Percentiles rank a stretch among this genome's conserved stretches.
phyloP scores from a whole-genome alignment of 2,888 invertebrate genomes.

The Ochlodes sylvanus region DNA sequence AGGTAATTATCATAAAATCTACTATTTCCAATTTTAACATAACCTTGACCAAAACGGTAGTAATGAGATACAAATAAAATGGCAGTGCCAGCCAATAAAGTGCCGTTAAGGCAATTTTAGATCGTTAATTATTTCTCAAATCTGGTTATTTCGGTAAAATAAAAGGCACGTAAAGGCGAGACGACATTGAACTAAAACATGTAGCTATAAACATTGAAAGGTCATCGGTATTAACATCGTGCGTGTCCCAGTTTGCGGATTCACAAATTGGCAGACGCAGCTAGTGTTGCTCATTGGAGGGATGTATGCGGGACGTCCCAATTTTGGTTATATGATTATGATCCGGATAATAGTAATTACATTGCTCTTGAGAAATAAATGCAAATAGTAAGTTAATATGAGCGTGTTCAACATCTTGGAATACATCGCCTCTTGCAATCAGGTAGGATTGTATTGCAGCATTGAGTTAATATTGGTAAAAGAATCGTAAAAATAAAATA shows the following conservation, averaged over 20 bases:
- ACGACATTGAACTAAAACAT: conserved; percentile 74
- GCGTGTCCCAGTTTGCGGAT: conserved; percentile 74
- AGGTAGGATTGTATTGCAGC: too few species aligned
- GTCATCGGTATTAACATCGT: conserved; percentile 76
- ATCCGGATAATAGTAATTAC: too few species aligned
- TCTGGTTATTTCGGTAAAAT: conserved; percentile 58
- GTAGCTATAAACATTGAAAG: conserved; percentile 73
- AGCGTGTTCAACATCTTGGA: too few species aligned
- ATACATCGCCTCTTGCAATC: too few species aligned
- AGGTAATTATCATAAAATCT: conserved; percentile 2
- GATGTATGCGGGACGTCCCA: conserved; percentile 11
- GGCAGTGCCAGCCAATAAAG: conserved; percentile 23
- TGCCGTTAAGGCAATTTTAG: conserved; percentile 49
- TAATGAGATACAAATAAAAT: conserved; percentile 23
- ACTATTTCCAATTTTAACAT: conserved; percentile 3
- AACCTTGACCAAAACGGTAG: conserved; percentile 26
- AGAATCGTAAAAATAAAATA: too few species aligned
- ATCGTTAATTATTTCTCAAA: conserved; percentile 61
- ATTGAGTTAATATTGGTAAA: too few species aligned
- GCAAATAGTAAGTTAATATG: too few species aligned
- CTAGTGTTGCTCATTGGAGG: conserved; percentile 49
- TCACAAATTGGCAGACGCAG: conserved; percentile 72
- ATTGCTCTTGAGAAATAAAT: too few species aligned
- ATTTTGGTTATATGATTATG: background rate
- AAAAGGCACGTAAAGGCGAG: conserved; percentile 63